These are phyloP conservation scores for Papilio aristodemus DNA, from an alignment of 1,140 invertebrate genomes.

Conservation along the genomic window DNA sequence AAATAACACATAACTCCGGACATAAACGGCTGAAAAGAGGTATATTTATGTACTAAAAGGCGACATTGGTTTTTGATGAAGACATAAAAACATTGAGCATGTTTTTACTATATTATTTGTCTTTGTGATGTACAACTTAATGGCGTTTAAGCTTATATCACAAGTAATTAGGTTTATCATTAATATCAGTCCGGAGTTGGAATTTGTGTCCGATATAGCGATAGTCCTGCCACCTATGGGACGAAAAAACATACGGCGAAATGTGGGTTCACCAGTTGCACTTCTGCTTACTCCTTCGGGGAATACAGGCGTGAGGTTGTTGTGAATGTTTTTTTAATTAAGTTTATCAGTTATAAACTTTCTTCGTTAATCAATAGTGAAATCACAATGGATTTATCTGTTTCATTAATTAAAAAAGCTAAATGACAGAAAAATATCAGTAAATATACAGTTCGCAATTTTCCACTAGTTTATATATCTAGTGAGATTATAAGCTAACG, in stretches of 20 bases:
- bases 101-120: slow-evolving; percentile 24
- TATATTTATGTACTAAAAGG: slow-evolving; percentile 30
- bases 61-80: slow-evolving; percentile 25
- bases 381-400: background rate
- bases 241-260: too few species aligned
- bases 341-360: background rate
- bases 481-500: too few species aligned
- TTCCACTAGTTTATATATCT: background rate
- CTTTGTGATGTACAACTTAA: slow-evolving; percentile 25
- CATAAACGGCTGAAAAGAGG: slow-evolving; percentile 29
- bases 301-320: too few species aligned
- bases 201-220: too few species aligned
- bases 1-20: slow-evolving; percentile 29
- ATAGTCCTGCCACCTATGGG: too few species aligned
- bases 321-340: too few species aligned
- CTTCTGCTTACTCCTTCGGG: too few species aligned
- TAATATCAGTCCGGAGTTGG: too few species aligned
- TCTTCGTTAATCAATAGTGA: background rate
- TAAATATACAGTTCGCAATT: background rate
- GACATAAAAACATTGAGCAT: slow-evolving; percentile 26
- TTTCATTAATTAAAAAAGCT: too few species aligned
- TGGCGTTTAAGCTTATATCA: background rate
- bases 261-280: too few species aligned
- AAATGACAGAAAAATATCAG: too few species aligned
- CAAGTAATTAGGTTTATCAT: slow-evolving; percentile 1